Evolutionary conservation across 2,113 vertebrate species (phyloP).

Genomic region (Sylvietta virens): DNA sequence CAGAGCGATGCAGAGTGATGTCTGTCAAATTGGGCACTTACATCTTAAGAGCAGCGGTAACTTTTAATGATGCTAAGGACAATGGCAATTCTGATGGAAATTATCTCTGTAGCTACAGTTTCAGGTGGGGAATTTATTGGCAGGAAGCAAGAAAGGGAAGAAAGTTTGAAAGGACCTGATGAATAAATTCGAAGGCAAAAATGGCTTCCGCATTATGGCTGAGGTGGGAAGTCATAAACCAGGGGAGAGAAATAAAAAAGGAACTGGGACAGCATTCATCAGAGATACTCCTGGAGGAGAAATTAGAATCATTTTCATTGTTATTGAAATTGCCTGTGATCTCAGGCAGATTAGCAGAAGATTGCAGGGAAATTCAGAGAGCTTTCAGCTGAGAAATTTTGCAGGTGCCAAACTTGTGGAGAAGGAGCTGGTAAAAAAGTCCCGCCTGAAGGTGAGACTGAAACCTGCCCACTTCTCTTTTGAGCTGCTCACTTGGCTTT

Average conservation of each 20-base stretch:
- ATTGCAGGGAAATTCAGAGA: slow-evolving; percentile 14
- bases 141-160: background rate
- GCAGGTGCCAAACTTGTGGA: background rate
- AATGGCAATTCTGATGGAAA: slow-evolving; percentile 35
- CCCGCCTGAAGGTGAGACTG: background rate
- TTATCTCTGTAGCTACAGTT: slow-evolving; percentile 28
- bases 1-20: background rate
- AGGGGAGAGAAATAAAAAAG: slow-evolving; percentile 15
- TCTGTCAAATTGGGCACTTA: slow-evolving; percentile 46
- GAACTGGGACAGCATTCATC: slow-evolving; percentile 1
- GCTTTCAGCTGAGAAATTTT: background rate
- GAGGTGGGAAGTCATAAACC: slow-evolving; percentile 34
- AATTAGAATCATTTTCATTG: slow-evolving; percentile 48
- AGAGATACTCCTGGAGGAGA: background rate
- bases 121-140: slow-evolving; percentile 18
- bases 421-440: background rate
- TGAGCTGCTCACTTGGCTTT: background rate
- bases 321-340: slow-evolving; percentile 56
- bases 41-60: slow-evolving; percentile 4
- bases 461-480: background rate
- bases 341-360: slow-evolving; percentile 34
- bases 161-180: slow-evolving; percentile 31
- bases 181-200: slow-evolving; percentile 7
- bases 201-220: background rate
- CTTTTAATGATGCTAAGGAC: slow-evolving; percentile 53